These are phyloP conservation scores for Dicrostonyx torquatus DNA, from an alignment of 2,797 vertebrate genomes.

Conservation along the genomic window DNA sequence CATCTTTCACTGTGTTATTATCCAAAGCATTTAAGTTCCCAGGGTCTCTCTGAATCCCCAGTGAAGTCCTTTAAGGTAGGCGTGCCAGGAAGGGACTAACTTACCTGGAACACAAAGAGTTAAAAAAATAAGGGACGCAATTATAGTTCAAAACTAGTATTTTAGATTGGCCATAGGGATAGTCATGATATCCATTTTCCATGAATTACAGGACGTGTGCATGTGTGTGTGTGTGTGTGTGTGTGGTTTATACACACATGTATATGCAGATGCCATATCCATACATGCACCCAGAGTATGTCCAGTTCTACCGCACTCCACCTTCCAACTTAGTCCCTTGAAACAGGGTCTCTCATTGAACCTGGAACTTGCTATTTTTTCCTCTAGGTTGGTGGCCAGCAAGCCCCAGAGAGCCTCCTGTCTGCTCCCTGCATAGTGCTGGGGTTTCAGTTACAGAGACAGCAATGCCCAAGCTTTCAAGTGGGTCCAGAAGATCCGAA, in stretches of 20 bases:
- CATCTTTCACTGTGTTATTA: not conserved
- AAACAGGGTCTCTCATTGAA: not conserved
- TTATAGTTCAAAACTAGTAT: slow-evolving; percentile 28
- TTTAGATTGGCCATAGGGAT: not conserved
- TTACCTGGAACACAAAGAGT: slow-evolving; percentile 16
- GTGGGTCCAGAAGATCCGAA: not conserved
- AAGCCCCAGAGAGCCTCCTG: not conserved
- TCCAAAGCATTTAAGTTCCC: not conserved
- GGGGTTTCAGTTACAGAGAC: not conserved
- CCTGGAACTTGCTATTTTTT: not conserved
- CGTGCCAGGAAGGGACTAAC: not conserved
- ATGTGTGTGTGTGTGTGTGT: too few species aligned
- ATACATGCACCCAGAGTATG: not conserved
- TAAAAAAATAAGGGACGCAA: slow-evolving; percentile 32
- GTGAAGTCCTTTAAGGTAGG: not conserved
- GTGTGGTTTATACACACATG: too few species aligned
- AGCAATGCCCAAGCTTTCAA: not conserved
- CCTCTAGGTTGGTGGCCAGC: not conserved
- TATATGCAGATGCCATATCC: not conserved
- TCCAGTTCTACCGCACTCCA: not conserved
- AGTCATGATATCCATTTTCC: not conserved
- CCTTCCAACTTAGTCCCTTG: not conserved
- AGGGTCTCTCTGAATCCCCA: not conserved
- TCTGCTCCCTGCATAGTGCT: too few species aligned
- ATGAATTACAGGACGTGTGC: not conserved